Evolutionary conservation across 2,113 vertebrate species (phyloP).

Genomic region (Prochilodus magdalenae): DNA sequence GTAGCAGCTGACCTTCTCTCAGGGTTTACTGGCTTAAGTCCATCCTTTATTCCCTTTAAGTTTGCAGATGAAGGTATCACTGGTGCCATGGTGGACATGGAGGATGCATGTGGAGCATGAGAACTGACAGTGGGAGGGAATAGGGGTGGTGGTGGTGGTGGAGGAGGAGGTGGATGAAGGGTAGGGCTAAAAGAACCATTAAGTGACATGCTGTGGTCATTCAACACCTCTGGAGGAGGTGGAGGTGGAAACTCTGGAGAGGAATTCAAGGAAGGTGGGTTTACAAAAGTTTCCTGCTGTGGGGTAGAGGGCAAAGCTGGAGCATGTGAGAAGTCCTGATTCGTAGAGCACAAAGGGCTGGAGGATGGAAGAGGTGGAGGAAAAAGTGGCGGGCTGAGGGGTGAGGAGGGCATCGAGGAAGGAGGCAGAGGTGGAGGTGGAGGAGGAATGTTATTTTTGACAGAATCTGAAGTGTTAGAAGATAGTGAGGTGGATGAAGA

Average conservation of each 20-base stretch:
- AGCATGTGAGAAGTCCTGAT: slow-evolving; percentile 37
- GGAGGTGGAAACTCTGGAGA: slow-evolving; percentile 61
- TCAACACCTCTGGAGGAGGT: slow-evolving; percentile 79
- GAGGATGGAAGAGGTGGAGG: slow-evolving; percentile 64
- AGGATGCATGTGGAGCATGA: slow-evolving; percentile 49
- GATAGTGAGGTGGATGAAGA: slow-evolving; percentile 96
- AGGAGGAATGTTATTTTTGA: slow-evolving; percentile 68
- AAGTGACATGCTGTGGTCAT: slow-evolving; percentile 68
- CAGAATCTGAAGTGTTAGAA: slow-evolving; percentile 90
- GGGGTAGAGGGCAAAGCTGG: slow-evolving; percentile 57
- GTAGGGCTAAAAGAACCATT: slow-evolving; percentile 68
- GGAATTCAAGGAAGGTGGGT: slow-evolving; percentile 35
- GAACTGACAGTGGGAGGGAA: slow-evolving; percentile 42
- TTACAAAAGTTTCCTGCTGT: slow-evolving; percentile 36
- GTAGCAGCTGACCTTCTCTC: slow-evolving; percentile 34
- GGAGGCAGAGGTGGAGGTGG: slow-evolving; percentile 65
- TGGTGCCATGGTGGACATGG: slow-evolving; percentile 58
- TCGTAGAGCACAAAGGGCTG: slow-evolving; percentile 50
- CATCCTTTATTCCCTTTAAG: slow-evolving; percentile 73
- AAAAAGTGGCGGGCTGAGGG: slow-evolving; percentile 64
- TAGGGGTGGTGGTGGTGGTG: slow-evolving; percentile 65
- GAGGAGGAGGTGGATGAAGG: slow-evolving; percentile 60
- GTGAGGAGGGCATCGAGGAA: slow-evolving; percentile 32
- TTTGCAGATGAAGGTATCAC: slow-evolving; percentile 71
- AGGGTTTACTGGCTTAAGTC: slow-evolving; percentile 56